Conservation (phyloP, 1,140 invertebrate genomes). For the Hormaphis cornu region DNA sequence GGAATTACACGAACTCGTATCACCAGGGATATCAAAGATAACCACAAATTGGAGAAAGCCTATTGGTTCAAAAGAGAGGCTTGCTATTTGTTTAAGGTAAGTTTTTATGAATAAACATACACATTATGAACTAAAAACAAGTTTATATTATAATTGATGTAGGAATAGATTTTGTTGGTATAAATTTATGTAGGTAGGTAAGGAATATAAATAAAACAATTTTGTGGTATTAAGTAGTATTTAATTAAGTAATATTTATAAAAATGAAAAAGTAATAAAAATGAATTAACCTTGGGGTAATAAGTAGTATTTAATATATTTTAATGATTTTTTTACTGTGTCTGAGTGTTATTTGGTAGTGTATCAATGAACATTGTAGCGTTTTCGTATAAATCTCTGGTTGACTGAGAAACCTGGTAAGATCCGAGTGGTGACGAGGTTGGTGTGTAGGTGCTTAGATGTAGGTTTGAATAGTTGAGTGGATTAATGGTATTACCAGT, state of each 20-base stretch:
- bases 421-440: neutral
- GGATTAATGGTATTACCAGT: neutral
- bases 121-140: neutral
- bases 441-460: neutral
- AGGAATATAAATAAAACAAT: too few species aligned
- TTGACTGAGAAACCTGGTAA: neutral
- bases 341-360: neutral
- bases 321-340: neutral
- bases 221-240: too few species aligned
- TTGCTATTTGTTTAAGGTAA: constrained; percentile 11
- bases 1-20: constrained; percentile 8
- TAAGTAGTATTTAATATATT: too few species aligned
- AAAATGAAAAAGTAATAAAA: neutral
- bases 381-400: neutral
- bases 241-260: too few species aligned
- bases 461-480: neutral
- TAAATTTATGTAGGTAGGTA: neutral
- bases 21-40: neutral
- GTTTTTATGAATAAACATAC: neutral
- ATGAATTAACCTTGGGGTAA: too few species aligned
- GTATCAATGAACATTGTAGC: neutral
- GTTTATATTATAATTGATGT: neutral
- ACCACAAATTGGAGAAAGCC: neutral
- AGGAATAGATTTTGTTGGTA: neutral
- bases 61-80: neutral